Base-by-base conservation (phyloP, 92 coral and sea anemone species). In the Micromussa lordhowensis region DNA sequence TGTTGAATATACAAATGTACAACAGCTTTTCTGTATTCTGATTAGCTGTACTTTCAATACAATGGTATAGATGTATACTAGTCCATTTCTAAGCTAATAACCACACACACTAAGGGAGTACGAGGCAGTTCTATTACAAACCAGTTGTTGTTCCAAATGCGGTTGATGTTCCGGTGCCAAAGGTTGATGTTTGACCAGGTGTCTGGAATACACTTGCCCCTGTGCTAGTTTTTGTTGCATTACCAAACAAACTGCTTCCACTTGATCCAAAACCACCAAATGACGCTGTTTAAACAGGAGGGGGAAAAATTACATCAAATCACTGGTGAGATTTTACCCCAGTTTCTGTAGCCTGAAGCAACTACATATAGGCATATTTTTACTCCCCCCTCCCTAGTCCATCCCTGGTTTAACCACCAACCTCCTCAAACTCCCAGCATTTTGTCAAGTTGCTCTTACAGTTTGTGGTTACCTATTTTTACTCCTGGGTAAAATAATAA, bases 241-340 rank as follows among this genome's bases (percentile, higher is more conserved):
- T 55, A 8, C 97, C 97, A 94, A 92, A 92, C 31, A 92, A 85
- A 82, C 89, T 77, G 24, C 88, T 76, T 11, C 95, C 93, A 89
- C 57, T 55, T 32, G 90, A 64, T 16, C 96, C 94, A 81, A 89
- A 77, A 24, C 87, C 82, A 44, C 93, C 89, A 78, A 93, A 81
- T 59, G 91, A 88, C 71, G 77, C 82, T 72, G 36, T 16, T 32
- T 22, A 28, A 38, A 48, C 40, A 75, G 57, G 51, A n/a, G n/a
- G n/a, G 48, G 49, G 22, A 68, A 63, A 19, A 68, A 64, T 4
- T 36, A 59, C 15, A 19, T 59, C 21, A 59, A 59, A 59, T 54
- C 18, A 12, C 59, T 18, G 18, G 18, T 12, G 59, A 54, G 38
- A 36, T 36, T 36, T 54, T 14, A 54, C 18, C 59, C 15, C 3